Conservation (phyloP, 2,888 invertebrate species). For the Helobdella robusta region DNA sequence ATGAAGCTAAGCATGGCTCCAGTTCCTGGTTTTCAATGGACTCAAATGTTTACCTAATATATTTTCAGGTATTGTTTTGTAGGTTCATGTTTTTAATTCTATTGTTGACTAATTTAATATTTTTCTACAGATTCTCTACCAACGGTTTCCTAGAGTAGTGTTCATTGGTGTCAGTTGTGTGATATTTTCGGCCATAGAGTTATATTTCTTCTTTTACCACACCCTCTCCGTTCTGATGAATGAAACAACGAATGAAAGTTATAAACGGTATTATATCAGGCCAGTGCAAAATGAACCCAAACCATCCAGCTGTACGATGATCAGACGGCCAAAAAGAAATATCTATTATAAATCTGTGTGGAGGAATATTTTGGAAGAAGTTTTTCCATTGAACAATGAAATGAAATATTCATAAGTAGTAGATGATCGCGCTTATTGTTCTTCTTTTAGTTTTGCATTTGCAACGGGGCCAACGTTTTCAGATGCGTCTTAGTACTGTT, state of each 20-base stretch:
- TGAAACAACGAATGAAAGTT: constrained; percentile 47
- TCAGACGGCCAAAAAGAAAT: background rate
- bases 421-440: too few species aligned
- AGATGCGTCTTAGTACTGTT: too few species aligned
- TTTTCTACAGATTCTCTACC: constrained; percentile 36
- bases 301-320: background rate
- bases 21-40: background rate
- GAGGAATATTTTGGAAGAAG: constrained; percentile 39
- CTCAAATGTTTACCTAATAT: background rate
- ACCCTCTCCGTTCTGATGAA: constrained; percentile 41
- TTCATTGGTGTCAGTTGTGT: constrained; percentile 40
- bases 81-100: background rate
- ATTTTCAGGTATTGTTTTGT: background rate
- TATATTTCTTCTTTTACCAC: constrained; percentile 42
- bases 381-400: constrained; percentile 36
- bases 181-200: constrained; percentile 38
- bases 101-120: background rate
- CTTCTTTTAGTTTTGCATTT: too few species aligned
- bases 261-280: constrained; percentile 36
- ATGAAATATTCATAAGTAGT: too few species aligned
- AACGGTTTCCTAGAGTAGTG: constrained; percentile 43
- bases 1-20: constrained; percentile 3
- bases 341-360: constrained; percentile 38
- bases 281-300: background rate
- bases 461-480: too few species aligned